Evolutionary conservation across 2,888 invertebrate species (phyloP).

Genomic region (Tachina grossa): DNA sequence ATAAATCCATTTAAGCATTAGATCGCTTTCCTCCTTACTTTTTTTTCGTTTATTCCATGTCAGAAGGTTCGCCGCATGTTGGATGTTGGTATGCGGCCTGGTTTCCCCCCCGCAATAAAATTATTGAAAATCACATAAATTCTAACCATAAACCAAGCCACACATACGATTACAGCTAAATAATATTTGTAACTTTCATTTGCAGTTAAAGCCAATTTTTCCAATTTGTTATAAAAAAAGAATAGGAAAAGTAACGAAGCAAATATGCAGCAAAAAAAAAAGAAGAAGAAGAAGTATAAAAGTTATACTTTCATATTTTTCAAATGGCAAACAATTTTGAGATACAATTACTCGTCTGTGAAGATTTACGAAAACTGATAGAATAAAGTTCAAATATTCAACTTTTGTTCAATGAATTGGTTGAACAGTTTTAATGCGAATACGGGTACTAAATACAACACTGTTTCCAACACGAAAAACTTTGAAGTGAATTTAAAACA

Average conservation of each 20-base stretch:
- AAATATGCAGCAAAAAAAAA: slow-evolving; percentile 1
- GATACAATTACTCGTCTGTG: slow-evolving; percentile 25
- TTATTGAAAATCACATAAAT: slow-evolving; percentile 70
- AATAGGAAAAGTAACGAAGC: neutral
- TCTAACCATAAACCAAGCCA: slow-evolving; percentile 50
- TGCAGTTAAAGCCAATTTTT: slow-evolving; percentile 61
- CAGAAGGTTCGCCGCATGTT: slow-evolving; percentile 2
- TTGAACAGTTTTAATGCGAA: slow-evolving; percentile 35
- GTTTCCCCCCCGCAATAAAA: slow-evolving; percentile 49
- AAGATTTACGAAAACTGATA: slow-evolving; percentile 62
- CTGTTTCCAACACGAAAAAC: slow-evolving; percentile 15
- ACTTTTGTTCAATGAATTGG: slow-evolving; percentile 46
- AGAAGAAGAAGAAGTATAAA: neutral
- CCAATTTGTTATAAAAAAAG: slow-evolving; percentile 56
- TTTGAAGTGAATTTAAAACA: too few species aligned
- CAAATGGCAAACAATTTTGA: slow-evolving; percentile 29
- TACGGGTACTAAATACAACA: neutral
- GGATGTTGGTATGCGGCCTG: slow-evolving; percentile 1
- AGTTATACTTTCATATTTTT: slow-evolving; percentile 58
- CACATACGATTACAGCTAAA: slow-evolving; percentile 1
- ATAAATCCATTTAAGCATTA: slow-evolving; percentile 70
- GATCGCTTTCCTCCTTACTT: slow-evolving; percentile 7
- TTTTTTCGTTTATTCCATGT: neutral
- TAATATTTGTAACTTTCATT: neutral
- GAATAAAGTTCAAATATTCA: slow-evolving; percentile 62